These are phyloP conservation scores for Lucilia sericata DNA, from an alignment of 1,140 invertebrate species.

Conservation along the genomic window DNA sequence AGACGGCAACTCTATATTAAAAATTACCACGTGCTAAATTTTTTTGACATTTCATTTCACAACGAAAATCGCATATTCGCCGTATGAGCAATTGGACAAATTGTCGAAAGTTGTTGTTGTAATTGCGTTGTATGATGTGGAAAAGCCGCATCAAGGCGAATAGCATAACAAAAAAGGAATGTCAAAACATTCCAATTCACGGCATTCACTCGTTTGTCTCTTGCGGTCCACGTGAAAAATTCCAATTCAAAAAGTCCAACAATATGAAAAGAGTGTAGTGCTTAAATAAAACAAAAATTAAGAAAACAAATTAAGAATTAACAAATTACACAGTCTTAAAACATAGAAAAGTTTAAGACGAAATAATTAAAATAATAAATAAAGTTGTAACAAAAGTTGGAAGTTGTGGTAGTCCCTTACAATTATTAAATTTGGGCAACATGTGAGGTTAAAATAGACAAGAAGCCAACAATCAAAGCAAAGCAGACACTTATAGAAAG, in stretches of 20 bases:
- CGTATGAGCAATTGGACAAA: slow-evolving; percentile 6
- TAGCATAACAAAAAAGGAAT: slow-evolving; percentile 30
- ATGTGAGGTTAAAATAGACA: slow-evolving; percentile 65
- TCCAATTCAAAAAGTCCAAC: not conserved
- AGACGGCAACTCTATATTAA: not conserved
- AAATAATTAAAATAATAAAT: not conserved
- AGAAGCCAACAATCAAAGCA: slow-evolving; percentile 53
- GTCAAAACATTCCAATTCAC: slow-evolving; percentile 36
- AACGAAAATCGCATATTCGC: not conserved
- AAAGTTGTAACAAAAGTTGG: slow-evolving; percentile 7
- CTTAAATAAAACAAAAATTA: not conserved
- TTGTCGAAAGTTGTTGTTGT: not conserved
- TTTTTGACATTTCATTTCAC: slow-evolving; percentile 12
- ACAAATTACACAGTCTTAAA: not conserved
- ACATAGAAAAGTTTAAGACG: not conserved
- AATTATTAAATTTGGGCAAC: slow-evolving; percentile 46
- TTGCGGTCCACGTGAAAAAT: slow-evolving; percentile 37
- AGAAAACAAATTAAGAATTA: not conserved
- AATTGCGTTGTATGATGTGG: not conserved
- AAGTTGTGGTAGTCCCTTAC: slow-evolving; percentile 21
- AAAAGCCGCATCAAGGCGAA: slow-evolving; percentile 20
- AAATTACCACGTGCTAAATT: slow-evolving; percentile 22
- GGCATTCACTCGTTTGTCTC: slow-evolving; percentile 31
- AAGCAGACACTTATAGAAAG: slow-evolving; percentile 42
- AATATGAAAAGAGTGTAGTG: not conserved